phyloP scores from a whole-genome alignment of 2,797 vertebrate species.

The Alectoris magna region DNA sequence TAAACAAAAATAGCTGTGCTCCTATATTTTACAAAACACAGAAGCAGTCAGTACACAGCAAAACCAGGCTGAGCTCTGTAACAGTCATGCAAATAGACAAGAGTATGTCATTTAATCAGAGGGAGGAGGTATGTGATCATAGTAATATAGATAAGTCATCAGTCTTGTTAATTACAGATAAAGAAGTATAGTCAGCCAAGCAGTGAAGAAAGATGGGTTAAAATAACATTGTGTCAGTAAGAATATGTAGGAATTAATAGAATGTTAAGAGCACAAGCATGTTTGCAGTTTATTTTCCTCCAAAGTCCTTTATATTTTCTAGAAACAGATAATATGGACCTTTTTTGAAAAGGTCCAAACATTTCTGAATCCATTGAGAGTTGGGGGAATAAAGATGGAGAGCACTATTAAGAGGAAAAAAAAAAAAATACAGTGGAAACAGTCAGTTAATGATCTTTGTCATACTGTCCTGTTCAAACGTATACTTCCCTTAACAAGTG shows the following conservation, averaged over 20 bases:
- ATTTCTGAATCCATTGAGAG: neutral
- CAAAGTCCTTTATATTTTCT: neutral
- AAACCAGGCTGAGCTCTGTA: neutral
- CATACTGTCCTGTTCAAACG: neutral
- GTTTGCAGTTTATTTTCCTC: neutral
- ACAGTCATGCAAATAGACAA: neutral
- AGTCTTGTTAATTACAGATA: slow-evolving; percentile 8
- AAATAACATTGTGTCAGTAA: neutral
- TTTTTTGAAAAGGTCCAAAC: neutral
- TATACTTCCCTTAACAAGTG: slow-evolving; percentile 5
- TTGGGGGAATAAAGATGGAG: neutral
- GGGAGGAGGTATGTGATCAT: neutral
- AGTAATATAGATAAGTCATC: neutral
- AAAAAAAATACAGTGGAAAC: neutral
- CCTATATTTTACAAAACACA: neutral
- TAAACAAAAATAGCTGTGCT: neutral
- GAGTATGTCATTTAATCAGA: neutral
- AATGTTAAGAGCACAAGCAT: neutral
- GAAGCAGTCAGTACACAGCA: neutral
- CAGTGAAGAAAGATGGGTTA: neutral
- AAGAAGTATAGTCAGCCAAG: neutral
- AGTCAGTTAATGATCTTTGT: neutral
- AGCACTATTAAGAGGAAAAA: neutral
- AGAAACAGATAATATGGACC: neutral
- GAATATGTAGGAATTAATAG: neutral